Percentiles rank a stretch among this genome's conserved stretches.
These are phyloP conservation scores for Psettodes erumei DNA, from an alignment of 2,113 vertebrate species.

Conservation along the genomic window DNA sequence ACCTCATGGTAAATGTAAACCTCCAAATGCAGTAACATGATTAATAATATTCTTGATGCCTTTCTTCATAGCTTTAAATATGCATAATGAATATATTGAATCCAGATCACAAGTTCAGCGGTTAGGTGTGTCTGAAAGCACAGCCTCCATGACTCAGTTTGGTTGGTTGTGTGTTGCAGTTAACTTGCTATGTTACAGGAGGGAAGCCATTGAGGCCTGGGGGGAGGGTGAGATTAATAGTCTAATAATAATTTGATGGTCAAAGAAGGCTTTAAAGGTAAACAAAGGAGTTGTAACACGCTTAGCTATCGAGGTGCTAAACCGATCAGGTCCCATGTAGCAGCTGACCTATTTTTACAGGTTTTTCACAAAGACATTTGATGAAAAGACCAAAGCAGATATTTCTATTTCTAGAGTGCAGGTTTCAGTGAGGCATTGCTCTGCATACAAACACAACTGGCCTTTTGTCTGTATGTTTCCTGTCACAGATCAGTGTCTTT, in stretches of 20 bases:
- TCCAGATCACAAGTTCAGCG: not conserved
- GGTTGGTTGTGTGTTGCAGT: not conserved
- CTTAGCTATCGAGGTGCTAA: constrained; percentile 14
- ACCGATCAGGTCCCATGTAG: constrained; percentile 50
- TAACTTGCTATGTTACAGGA: not conserved
- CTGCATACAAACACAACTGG: constrained; percentile 42
- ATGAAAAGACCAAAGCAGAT: constrained; percentile 37
- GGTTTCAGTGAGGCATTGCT: constrained; percentile 53
- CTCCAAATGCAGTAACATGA: not conserved
- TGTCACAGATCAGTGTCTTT: constrained; percentile 67
- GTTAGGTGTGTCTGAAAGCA: not conserved
- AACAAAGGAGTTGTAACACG: not conserved
- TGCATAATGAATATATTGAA: not conserved
- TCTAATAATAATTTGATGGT: not conserved
- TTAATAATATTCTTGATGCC: not conserved
- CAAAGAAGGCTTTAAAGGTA: not conserved
- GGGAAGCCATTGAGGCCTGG: not conserved
- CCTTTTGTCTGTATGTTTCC: constrained; percentile 63
- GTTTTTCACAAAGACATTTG: constrained; percentile 30
- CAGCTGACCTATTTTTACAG: constrained; percentile 55
- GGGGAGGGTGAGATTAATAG: too few relatives aligned
- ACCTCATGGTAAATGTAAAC: not conserved
- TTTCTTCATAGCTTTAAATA: too few relatives aligned
- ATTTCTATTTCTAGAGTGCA: constrained; percentile 53
- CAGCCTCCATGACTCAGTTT: not conserved